Evolutionary conservation across 2,113 vertebrate genomes (phyloP), one percentile per base, ranked within the genome.

Genomic region (Thomomys bottae): DNA sequence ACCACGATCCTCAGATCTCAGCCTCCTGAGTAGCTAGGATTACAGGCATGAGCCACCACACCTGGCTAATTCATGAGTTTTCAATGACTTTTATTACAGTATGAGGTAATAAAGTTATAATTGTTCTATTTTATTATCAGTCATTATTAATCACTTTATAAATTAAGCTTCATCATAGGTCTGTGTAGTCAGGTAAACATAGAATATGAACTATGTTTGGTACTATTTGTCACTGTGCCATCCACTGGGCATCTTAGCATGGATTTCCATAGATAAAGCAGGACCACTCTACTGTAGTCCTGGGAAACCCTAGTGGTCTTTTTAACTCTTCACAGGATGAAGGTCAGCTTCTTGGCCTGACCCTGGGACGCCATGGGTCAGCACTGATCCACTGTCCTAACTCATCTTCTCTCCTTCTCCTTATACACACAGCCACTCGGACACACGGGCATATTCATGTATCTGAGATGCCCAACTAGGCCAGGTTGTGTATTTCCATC

Each of bases 81-180:
- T 45, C 71, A 54, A 68, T 87, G 64, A 86, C 32, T 67, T 89
- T 77, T 63, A 81, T 38, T 78, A 57, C 17, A 71, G 54, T 72
- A 40, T 28, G 7, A 38, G n/a, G 72, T 54, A 49, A 71, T 78
- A 61, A 70, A 71, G 32, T 88, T 68, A 32, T 45, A 36, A 45
- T 57, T 32, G 54, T 38, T 93, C 75, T 87, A 40, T 45, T 89
- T 84, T 61, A 78, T 90, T 68, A 67, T 45, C 54, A 42, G 57
- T n/a, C 59, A 34, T 59, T 14, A 15, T 75, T 93, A 79, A 49
- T 64, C 42, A 83, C 57, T 87, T 80, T 75, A 80, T 70, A 73
- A 67, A 67, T 67, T 73, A 38, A 18, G 59, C 12, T 61, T 61
- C 71, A 73, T 73, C 23, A 34, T 72, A 42, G 34, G 15, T 26